Percentiles rank a stretch among this genome's conserved stretches.
These are phyloP conservation scores for Rhopalosiphum nymphaeae DNA, from an alignment of 2,888 invertebrate species.

Conservation along the genomic window DNA sequence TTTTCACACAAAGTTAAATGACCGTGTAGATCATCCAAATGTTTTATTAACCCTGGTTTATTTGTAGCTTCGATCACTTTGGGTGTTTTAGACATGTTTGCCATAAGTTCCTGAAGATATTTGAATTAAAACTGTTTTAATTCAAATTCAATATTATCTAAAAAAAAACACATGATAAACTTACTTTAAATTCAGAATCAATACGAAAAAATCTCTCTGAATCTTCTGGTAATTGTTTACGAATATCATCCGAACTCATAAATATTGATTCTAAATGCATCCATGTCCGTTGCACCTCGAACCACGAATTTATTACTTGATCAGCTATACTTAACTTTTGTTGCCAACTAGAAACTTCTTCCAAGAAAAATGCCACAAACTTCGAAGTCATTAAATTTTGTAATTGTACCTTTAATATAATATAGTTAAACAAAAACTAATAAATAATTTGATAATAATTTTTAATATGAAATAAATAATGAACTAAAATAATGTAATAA, in stretches of 20 bases:
- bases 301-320: conserved; percentile 92
- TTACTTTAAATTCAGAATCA: conserved; percentile 88
- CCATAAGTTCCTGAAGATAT: conserved; percentile 75
- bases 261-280: conserved; percentile 97
- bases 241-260: conserved; percentile 97
- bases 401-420: conserved; percentile 80
- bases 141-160: neutral
- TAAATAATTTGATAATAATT: neutral
- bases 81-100: conserved; percentile 83
- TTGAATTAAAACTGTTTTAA: conserved; percentile 40
- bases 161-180: conserved; percentile 2
- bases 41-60: conserved; percentile 82
- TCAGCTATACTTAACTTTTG: conserved; percentile 92
- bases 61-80: conserved; percentile 95
- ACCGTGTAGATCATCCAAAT: conserved; percentile 85
- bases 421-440: neutral
- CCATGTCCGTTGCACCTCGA: conserved; percentile 98
- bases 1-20: conserved; percentile 94
- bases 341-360: conserved; percentile 96
- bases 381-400: conserved; percentile 97
- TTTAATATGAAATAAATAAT: neutral
- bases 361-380: conserved; percentile 94
- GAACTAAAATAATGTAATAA: neutral
- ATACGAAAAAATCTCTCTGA: conserved; percentile 92
- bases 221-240: conserved; percentile 93